These are phyloP conservation scores for Drosophila incognita DNA, from an alignment of 2,888 invertebrate species.

Conservation along the genomic window DNA sequence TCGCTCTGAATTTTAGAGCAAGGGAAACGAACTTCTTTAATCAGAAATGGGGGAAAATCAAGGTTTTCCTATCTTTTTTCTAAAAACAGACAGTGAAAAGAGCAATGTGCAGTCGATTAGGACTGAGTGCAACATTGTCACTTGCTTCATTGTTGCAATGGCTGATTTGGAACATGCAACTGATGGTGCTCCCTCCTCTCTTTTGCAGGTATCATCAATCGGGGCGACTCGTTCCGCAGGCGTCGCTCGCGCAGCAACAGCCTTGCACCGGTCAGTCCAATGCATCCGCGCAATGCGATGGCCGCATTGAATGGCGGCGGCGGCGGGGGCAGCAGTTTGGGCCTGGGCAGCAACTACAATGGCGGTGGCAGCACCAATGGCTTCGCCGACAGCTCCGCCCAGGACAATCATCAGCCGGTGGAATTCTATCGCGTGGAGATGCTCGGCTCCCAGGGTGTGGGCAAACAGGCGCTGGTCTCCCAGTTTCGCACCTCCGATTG, in stretches of 20 bases:
- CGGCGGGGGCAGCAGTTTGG: conserved; percentile 63
- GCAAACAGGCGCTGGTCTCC: conserved; percentile 93
- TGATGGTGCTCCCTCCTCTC: conserved; percentile 4
- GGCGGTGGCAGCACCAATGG: conserved; percentile 67
- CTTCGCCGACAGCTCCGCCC: conserved; percentile 52
- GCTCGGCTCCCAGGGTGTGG: conserved; percentile 92
- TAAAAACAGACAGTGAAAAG: background rate
- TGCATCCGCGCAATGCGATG: conserved; percentile 84
- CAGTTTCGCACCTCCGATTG: conserved; percentile 97
- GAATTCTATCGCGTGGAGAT: conserved; percentile 90
- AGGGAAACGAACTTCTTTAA: background rate
- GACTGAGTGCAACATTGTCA: background rate
- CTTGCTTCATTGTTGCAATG: conserved; percentile 10
- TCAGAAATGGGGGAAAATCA: background rate
- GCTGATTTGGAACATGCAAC: conserved; percentile 10
- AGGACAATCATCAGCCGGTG: conserved; percentile 85
- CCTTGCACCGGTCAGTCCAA: conserved; percentile 88
- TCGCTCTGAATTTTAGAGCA: background rate
- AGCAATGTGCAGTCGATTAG: background rate
- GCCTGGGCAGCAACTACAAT: conserved; percentile 60
- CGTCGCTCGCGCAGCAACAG: conserved; percentile 94
- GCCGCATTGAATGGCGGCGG: conserved; percentile 52
- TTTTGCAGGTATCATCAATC: conserved; percentile 92
- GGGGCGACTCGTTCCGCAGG: conserved; percentile 96
- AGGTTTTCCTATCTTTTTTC: background rate